phyloP scores from a whole-genome alignment of 1,140 invertebrate genomes.

The Drosophila arizonae region DNA sequence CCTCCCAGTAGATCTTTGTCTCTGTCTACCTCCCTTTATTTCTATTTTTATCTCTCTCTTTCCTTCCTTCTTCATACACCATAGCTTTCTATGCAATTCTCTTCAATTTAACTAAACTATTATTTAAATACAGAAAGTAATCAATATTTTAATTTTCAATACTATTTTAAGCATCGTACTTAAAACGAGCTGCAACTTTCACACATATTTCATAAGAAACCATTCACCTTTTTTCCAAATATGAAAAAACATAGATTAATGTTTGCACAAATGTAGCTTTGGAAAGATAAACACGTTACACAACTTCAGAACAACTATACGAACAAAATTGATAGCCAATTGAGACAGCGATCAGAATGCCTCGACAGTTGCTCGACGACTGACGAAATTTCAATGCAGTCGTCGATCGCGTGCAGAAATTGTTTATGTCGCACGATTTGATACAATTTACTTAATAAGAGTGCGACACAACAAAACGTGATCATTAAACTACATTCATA shows the following conservation, averaged over 20 bases:
- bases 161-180: too few relatives aligned
- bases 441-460: slow-evolving; percentile 59
- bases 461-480: slow-evolving; percentile 51
- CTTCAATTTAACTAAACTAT: too few relatives aligned
- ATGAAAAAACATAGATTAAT: slow-evolving; percentile 36
- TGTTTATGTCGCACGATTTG: slow-evolving; percentile 55
- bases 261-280: slow-evolving; percentile 61
- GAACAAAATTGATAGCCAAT: background rate
- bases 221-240: background rate
- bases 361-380: slow-evolving; percentile 47
- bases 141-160: too few relatives aligned
- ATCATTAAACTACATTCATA: slow-evolving; percentile 32
- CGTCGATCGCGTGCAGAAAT: slow-evolving; percentile 56
- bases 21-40: too few relatives aligned
- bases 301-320: background rate
- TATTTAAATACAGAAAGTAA: too few relatives aligned
- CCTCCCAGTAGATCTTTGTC: too few relatives aligned
- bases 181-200: too few relatives aligned
- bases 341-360: slow-evolving; percentile 18
- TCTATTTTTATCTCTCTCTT: too few relatives aligned
- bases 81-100: too few relatives aligned
- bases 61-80: too few relatives aligned
- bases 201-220: background rate
- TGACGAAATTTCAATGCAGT: slow-evolving; percentile 32
- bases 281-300: slow-evolving; percentile 25